phyloP scores from a whole-genome alignment of 2,797 vertebrate genomes.

The Anguilla megastoma region DNA sequence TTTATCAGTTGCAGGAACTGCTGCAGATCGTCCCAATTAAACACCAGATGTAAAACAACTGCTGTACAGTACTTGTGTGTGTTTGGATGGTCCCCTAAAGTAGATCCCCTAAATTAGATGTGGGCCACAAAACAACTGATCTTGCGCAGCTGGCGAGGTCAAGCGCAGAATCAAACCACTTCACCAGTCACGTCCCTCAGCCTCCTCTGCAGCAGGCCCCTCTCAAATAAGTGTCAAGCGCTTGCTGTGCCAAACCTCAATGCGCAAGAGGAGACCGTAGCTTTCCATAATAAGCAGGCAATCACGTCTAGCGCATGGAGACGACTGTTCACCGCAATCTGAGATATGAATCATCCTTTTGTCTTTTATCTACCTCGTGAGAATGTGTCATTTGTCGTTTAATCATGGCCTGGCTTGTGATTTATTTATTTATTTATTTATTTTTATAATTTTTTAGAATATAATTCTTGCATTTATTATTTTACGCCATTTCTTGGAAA shows the following conservation, averaged over 20 bases:
- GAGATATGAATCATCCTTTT: not conserved
- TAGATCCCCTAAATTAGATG: not conserved
- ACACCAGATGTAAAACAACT: not conserved
- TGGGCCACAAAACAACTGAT: not conserved
- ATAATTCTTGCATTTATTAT: not conserved
- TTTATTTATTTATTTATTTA: not conserved
- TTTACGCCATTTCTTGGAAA: not conserved
- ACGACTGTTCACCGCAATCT: not conserved
- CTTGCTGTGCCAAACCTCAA: not conserved
- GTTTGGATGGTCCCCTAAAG: constrained; percentile 3
- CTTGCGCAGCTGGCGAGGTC: constrained; percentile 16
- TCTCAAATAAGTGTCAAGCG: constrained; percentile 15
- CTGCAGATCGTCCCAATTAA: not conserved
- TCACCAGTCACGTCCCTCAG: constrained; percentile 8
- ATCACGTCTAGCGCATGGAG: not conserved
- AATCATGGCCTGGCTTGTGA: not conserved
- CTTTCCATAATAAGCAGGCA: not conserved
- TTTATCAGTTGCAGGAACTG: not conserved
- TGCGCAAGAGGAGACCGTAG: not conserved
- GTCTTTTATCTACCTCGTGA: not conserved
- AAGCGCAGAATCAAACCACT: not conserved
- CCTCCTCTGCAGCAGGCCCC: constrained; percentile 6
- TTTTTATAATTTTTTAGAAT: no score
- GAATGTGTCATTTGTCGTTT: not conserved
- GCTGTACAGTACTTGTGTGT: not conserved